These are phyloP conservation scores for Characodon lateralis DNA, from an alignment of 2,797 vertebrate genomes.

Conservation along the genomic window DNA sequence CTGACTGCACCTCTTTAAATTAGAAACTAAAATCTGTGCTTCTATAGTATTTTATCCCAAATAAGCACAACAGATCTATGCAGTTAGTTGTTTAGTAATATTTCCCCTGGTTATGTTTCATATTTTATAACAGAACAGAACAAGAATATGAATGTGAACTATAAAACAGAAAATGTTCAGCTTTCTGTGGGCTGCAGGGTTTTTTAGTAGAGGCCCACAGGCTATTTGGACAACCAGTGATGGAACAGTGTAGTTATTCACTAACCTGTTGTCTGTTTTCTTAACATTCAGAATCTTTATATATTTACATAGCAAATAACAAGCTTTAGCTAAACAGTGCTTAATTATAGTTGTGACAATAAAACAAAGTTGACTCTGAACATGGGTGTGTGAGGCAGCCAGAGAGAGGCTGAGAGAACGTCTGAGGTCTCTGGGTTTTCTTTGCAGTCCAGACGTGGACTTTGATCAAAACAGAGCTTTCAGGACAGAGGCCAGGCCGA, in stretches of 20 bases:
- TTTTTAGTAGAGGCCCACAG: not conserved
- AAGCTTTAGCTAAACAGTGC: constrained; percentile 22
- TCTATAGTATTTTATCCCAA: not conserved
- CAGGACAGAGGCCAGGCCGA: constrained; percentile 47
- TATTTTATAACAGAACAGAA: not conserved
- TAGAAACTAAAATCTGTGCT: not conserved
- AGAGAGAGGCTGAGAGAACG: constrained; percentile 9
- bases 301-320: constrained; percentile 30
- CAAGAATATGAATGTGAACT: not conserved
- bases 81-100: not conserved
- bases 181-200: not conserved
- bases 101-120: not conserved
- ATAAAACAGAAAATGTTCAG: not conserved
- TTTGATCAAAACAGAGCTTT: constrained; percentile 64
- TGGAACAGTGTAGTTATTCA: not conserved
- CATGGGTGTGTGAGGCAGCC: constrained; percentile 9
- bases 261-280: constrained; percentile 18
- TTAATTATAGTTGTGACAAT: constrained; percentile 21
- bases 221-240: not conserved
- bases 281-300: constrained; percentile 16
- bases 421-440: constrained; percentile 54
- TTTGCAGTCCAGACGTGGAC: constrained; percentile 45
- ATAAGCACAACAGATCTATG: not conserved
- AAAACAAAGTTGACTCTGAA: constrained; percentile 7
- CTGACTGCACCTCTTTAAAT: not conserved